Conservation (phyloP, 2,113 vertebrate genomes). For the Silurus asotus region DNA sequence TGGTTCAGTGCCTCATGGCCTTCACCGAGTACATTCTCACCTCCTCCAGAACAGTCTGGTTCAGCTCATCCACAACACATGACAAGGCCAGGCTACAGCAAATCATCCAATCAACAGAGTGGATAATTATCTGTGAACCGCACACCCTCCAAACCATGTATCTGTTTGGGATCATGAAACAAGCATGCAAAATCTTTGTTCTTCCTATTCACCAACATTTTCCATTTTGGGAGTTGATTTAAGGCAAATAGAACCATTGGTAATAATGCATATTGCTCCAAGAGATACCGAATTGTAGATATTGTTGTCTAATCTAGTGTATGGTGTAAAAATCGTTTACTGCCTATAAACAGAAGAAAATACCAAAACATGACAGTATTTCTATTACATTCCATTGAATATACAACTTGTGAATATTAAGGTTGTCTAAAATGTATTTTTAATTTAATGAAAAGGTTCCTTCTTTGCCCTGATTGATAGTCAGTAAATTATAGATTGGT, state of each 20-base stretch:
- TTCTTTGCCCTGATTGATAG: background rate
- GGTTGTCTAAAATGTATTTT: background rate
- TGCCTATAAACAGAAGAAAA: background rate
- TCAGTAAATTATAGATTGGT: background rate
- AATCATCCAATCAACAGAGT: background rate
- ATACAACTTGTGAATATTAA: background rate
- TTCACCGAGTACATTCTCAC: slow-evolving; percentile 10
- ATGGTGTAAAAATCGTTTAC: background rate
- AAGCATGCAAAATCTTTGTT: background rate
- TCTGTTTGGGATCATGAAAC: background rate
- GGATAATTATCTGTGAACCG: slow-evolving; percentile 4
- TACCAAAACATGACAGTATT: background rate
- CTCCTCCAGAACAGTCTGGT: slow-evolving; percentile 14
- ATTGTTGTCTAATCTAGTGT: background rate
- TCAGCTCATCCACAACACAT: slow-evolving; percentile 6
- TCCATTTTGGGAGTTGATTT: background rate
- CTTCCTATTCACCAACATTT: background rate
- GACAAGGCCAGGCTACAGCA: slow-evolving; percentile 6
- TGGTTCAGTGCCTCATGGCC: slow-evolving; percentile 1
- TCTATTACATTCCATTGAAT: background rate
- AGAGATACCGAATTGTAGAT: background rate
- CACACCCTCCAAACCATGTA: background rate
- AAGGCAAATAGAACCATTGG: background rate
- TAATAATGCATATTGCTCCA: background rate
- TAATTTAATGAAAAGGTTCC: background rate